Conservation (phyloP, 2,888 invertebrate genomes). For the Antheraea yamamai region DNA sequence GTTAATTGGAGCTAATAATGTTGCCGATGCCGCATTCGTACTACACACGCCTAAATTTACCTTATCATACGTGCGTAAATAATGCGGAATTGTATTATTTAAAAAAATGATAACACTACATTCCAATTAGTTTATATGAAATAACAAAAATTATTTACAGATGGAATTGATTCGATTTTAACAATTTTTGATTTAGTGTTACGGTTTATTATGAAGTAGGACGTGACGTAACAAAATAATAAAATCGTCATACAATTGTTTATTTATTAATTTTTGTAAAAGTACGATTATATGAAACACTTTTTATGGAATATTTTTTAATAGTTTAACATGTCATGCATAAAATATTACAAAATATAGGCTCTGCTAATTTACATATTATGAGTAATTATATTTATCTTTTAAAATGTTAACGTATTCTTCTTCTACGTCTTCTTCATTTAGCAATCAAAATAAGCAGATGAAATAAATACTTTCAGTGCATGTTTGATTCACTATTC, state of each 20-base stretch:
- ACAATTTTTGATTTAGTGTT: neutral
- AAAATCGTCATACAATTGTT: neutral
- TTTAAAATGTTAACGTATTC: neutral
- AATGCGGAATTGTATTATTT: neutral
- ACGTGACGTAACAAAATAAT: neutral
- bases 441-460: neutral
- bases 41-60: conserved; percentile 37
- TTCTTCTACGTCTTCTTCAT: too few species aligned
- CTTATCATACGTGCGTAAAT: neutral
- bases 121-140: neutral
- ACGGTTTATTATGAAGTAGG: neutral
- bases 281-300: too few species aligned
- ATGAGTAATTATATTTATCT: too few species aligned
- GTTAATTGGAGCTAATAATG: conserved; percentile 79
- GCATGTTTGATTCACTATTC: too few species aligned
- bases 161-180: neutral
- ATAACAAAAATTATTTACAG: neutral
- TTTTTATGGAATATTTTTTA: neutral
- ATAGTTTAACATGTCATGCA: neutral
- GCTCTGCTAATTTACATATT: too few species aligned
- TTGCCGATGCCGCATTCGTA: conserved; percentile 62
- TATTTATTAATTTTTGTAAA: neutral
- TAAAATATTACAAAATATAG: too few species aligned
- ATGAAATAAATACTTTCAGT: neutral
- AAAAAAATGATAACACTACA: neutral